phyloP scores from a whole-genome alignment of 2,797 vertebrate genomes.

The Sphenodon punctatus region DNA sequence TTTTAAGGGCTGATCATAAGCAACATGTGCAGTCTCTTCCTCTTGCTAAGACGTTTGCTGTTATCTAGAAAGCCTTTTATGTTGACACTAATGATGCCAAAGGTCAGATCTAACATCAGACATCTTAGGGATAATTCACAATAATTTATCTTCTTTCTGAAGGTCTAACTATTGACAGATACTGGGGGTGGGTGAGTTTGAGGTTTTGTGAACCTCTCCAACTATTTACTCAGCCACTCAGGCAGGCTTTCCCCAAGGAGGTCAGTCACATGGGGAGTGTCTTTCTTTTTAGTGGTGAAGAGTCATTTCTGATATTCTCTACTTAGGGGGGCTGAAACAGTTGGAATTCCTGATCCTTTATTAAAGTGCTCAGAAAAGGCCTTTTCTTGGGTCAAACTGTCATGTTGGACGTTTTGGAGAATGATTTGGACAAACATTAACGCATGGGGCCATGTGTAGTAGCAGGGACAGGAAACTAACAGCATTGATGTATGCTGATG shows the following conservation, averaged over 20 bases:
- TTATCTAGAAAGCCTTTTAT: conserved; percentile 51
- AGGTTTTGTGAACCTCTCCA: conserved; percentile 19
- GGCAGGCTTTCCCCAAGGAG: conserved; percentile 18
- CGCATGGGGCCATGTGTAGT: too few species aligned
- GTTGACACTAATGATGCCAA: conserved; percentile 64
- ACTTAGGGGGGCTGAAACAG: neutral
- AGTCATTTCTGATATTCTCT: conserved; percentile 12
- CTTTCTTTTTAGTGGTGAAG: conserved; percentile 20
- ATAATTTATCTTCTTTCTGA: conserved; percentile 67
- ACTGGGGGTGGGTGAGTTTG: conserved; percentile 36
- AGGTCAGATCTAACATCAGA: conserved; percentile 67
- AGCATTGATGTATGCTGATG: too few species aligned
- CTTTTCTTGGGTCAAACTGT: conserved; percentile 36
- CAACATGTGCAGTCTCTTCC: neutral
- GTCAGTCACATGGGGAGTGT: conserved; percentile 30
- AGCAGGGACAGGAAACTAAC: too few species aligned
- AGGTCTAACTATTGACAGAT: conserved; percentile 66
- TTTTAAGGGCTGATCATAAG: neutral
- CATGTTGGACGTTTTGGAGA: neutral
- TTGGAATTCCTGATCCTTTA: conserved; percentile 38
- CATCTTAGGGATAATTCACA: conserved; percentile 55
- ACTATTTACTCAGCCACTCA: conserved; percentile 51
- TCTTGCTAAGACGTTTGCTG: neutral
- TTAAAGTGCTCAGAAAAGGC: conserved; percentile 40
- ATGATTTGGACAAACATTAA: too few species aligned